These are phyloP conservation scores for Cataglyphis albicans DNA, from an alignment of 2,888 invertebrate species.

Conservation along the genomic window DNA sequence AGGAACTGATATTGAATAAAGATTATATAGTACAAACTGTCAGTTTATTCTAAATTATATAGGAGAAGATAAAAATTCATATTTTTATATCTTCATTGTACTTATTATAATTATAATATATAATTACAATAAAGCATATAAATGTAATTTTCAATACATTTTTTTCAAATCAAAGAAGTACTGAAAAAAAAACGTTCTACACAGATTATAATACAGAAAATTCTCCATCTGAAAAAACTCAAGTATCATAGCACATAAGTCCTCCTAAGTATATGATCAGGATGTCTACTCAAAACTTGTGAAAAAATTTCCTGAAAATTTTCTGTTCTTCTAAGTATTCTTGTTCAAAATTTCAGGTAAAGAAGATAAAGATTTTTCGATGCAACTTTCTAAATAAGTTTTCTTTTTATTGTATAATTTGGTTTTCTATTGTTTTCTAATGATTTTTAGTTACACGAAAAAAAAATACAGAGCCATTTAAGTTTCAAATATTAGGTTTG, in stretches of 20 bases:
- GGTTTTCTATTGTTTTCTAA: too few relatives aligned
- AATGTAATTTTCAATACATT: slow-evolving; percentile 27
- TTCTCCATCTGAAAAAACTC: slow-evolving; percentile 23
- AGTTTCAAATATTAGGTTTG: too few relatives aligned
- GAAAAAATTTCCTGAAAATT: too few relatives aligned
- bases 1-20: slow-evolving; percentile 40
- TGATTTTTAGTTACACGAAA: too few relatives aligned
- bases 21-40: slow-evolving; percentile 62
- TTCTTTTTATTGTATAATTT: too few relatives aligned
- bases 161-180: slow-evolving; percentile 1
- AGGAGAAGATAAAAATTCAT: slow-evolving; percentile 62
- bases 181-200: slow-evolving; percentile 13
- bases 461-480: too few relatives aligned
- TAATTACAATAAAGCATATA: slow-evolving; percentile 45
- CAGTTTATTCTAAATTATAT: slow-evolving; percentile 70
- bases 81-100: slow-evolving; percentile 51
- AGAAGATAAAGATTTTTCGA: too few relatives aligned
- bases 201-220: slow-evolving; percentile 18
- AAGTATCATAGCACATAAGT: slow-evolving; percentile 35
- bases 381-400: too few relatives aligned
- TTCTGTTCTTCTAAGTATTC: too few relatives aligned
- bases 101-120: neutral
- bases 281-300: neutral
- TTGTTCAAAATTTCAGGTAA: too few relatives aligned
- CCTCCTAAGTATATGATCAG: neutral